These are phyloP conservation scores for Lytechinus variegatus DNA, from an alignment of 35 echinoderm and acorn worm species.

Conservation along the genomic window DNA sequence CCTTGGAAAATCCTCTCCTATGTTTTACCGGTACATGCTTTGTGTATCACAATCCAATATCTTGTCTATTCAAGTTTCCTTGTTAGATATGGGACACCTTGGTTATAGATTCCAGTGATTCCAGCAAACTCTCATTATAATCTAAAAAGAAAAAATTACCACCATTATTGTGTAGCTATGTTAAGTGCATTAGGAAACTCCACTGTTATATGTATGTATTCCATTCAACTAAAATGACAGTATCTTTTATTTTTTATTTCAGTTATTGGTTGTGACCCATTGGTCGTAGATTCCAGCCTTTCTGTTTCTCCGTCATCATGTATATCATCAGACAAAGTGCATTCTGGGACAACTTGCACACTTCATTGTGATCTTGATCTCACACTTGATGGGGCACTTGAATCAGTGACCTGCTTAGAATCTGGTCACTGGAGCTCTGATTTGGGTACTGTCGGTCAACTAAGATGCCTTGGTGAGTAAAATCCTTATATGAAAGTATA, in stretches of 20 bases:
- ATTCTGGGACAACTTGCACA: constrained; percentile 16
- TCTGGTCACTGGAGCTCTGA: neutral
- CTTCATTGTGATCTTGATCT: constrained; percentile 39
- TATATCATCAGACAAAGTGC: neutral
- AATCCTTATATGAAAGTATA: too few species aligned
- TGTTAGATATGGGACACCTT: too few species aligned
- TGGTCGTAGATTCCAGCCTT: neutral
- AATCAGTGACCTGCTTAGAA: constrained; percentile 1
- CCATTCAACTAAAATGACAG: neutral
- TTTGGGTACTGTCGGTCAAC: neutral
- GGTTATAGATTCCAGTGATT: too few species aligned
- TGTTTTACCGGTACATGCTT: too few species aligned
- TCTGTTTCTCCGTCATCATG: neutral
- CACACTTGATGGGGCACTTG: neutral
- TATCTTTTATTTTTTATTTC: neutral
- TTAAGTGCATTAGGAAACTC: too few species aligned
- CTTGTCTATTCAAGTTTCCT: too few species aligned
- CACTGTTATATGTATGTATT: too few species aligned
- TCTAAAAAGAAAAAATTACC: too few species aligned
- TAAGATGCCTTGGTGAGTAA: neutral
- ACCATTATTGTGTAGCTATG: too few species aligned
- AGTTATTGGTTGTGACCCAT: constrained; percentile 43
- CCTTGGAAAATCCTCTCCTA: too few species aligned
- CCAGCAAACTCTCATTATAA: too few species aligned
- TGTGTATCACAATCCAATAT: too few species aligned